A percentile compares a stretch with the other conserved stretches of the same genome.
phyloP scores from a whole-genome alignment of 2,888 invertebrate genomes.

The Parnassius glacialis region DNA sequence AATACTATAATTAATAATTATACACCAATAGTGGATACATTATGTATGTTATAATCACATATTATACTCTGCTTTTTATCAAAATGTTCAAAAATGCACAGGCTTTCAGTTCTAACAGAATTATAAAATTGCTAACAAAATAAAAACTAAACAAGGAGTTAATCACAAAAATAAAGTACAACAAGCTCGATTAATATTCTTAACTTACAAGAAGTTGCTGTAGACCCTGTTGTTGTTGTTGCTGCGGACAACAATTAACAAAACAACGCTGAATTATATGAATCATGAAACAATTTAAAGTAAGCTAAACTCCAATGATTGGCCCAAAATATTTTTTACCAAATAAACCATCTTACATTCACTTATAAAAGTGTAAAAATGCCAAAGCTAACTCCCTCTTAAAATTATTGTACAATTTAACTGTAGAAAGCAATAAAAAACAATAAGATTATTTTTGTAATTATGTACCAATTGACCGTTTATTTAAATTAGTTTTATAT shows the following conservation, averaged over 20 bases:
- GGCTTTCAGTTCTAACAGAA: conserved; percentile 1
- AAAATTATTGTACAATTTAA: no score
- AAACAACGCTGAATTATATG: conserved; percentile 38
- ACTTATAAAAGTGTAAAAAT: no score
- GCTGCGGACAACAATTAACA: conserved; percentile 82
- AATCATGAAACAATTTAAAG: conserved; percentile 6
- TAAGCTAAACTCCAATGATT: conserved; percentile 22
- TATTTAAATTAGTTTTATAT: no score
- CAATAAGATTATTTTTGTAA: no score
- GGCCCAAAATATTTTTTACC: conserved; percentile 27
- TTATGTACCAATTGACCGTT: no score
- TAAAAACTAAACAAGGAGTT: conserved; percentile 39
- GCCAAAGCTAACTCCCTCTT: no score
- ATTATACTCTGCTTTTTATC: no score
- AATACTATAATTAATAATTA: no score
- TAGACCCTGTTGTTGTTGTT: conserved; percentile 95
- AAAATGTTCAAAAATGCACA: conserved; percentile 21
- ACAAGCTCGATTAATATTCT: conserved; percentile 57
- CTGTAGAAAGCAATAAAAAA: no score
- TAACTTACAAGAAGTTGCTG: conserved; percentile 95
- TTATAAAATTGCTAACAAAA: conserved; percentile 7
- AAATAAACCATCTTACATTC: no score
- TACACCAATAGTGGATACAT: no score
- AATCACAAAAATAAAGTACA: conserved; percentile 54
- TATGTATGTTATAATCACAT: no score